A percentile compares a stretch with the other conserved stretches of the same genome.
phyloP scores from a whole-genome alignment of 2,888 invertebrate genomes.

The Mechanitis messenoides region DNA sequence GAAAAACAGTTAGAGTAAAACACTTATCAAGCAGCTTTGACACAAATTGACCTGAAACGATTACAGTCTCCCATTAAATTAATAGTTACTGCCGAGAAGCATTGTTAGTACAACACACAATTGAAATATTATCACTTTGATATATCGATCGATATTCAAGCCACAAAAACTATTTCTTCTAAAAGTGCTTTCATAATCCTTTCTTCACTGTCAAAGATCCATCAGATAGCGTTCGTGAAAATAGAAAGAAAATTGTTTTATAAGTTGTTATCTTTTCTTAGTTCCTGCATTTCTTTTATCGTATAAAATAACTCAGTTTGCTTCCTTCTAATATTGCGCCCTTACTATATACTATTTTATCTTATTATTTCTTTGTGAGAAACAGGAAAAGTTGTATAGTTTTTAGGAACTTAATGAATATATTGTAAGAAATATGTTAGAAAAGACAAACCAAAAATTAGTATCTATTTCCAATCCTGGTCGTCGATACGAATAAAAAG shows the following conservation, averaged over 20 bases:
- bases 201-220: conserved; percentile 6
- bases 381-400: neutral
- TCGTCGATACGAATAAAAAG: no score
- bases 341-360: neutral
- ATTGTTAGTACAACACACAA: no score
- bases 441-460: neutral
- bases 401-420: no score
- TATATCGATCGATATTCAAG: no score
- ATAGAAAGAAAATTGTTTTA: conserved; percentile 34
- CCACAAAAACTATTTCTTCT: neutral
- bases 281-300: conserved; percentile 14
- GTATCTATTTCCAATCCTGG: no score
- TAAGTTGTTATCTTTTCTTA: conserved; percentile 30
- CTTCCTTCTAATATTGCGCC: neutral
- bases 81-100: no score
- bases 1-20: no score
- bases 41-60: no score
- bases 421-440: neutral
- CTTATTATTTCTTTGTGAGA: neutral
- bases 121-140: no score
- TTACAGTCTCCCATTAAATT: no score
- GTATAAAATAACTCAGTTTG: neutral
- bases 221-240: conserved; percentile 27
- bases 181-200: conserved; percentile 4
- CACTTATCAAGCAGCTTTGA: no score